Evolutionary conservation across 2,888 invertebrate genomes (phyloP).

Genomic region (Psococerastis gibbosa): DNA sequence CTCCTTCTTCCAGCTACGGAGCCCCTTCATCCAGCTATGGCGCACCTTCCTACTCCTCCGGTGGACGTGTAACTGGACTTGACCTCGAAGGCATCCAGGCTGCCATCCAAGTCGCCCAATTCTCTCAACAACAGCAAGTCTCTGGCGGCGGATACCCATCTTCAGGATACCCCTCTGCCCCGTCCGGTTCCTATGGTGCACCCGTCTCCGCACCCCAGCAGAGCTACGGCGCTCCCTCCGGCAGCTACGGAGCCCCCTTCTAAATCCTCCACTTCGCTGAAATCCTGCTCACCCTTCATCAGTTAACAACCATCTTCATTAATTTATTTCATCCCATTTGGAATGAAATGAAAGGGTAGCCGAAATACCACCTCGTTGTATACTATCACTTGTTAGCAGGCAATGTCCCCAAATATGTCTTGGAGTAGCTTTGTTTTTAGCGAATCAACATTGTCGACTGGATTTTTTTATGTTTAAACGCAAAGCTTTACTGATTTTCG

Average conservation of each 20-base stretch:
- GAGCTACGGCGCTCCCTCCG: slow-evolving; percentile 37
- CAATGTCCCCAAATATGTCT: no score
- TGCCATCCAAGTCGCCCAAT: slow-evolving; percentile 74
- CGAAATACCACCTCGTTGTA: no score
- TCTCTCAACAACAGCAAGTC: slow-evolving; percentile 44
- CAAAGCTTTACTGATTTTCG: slow-evolving; percentile 2
- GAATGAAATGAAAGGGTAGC: no score
- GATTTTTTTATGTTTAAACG: not conserved
- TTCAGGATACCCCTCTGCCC: slow-evolving; percentile 25
- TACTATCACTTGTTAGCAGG: no score
- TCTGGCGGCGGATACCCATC: slow-evolving; percentile 27
- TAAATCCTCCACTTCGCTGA: slow-evolving; percentile 40
- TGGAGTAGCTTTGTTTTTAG: no score
- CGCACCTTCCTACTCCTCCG: slow-evolving; percentile 35
- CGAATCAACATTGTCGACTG: not conserved
- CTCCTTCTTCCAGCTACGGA: slow-evolving; percentile 19
- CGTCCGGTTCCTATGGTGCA: slow-evolving; percentile 21
- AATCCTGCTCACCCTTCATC: slow-evolving; percentile 33
- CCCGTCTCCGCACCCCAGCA: slow-evolving; percentile 32
- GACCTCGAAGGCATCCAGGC: slow-evolving; percentile 71
- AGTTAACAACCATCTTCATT: not conserved
- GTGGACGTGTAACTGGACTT: slow-evolving; percentile 64
- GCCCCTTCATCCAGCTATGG: slow-evolving; percentile 27
- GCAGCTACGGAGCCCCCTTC: slow-evolving; percentile 37
- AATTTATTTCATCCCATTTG: slow-evolving; percentile 4